Evolutionary conservation across 92 coral and sea anemone genomes (phyloP).

Genomic region (Blastomussa wellsi): DNA sequence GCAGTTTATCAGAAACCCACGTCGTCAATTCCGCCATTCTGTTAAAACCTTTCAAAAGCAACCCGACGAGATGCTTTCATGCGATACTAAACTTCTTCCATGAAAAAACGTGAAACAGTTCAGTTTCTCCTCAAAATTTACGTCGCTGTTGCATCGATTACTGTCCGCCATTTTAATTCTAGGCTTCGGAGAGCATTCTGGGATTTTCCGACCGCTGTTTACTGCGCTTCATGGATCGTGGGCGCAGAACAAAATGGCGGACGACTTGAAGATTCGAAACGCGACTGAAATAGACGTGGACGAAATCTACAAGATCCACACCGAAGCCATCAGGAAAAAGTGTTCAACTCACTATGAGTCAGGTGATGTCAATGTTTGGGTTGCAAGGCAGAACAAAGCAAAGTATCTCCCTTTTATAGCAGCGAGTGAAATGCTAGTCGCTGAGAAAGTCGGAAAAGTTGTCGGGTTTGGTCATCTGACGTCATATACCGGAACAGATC

Average conservation of each 20-base stretch:
- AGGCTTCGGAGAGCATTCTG: constrained; percentile 2
- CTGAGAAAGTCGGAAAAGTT: constrained; percentile 36
- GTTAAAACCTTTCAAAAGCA: not conserved
- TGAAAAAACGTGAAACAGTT: not conserved
- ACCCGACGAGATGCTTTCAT: not conserved
- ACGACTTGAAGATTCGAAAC: constrained; percentile 37
- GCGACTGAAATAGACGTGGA: constrained; percentile 62
- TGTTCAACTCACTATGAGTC: constrained; percentile 70
- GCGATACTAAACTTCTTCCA: not conserved
- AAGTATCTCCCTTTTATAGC: constrained; percentile 55
- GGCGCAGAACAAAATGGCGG: constrained; percentile 24
- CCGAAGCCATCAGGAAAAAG: constrained; percentile 58
- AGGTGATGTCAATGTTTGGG: constrained; percentile 65
- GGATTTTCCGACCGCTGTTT: constrained; percentile 6
- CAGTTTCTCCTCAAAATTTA: not conserved
- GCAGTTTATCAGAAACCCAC: constrained; percentile 94
- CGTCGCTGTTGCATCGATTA: not conserved
- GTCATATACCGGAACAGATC: not conserved
- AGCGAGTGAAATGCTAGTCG: constrained; percentile 65
- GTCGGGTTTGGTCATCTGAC: constrained; percentile 81
- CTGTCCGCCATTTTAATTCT: constrained; percentile 20
- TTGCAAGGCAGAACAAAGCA: constrained; percentile 46
- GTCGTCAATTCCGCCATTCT: constrained; percentile 74
- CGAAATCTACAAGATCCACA: constrained; percentile 59
- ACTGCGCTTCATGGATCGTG: not conserved